Percentiles rank a stretch among this genome's conserved stretches.
phyloP scores from a whole-genome alignment of 2,888 invertebrate species.

The Chelonus formosanus region DNA sequence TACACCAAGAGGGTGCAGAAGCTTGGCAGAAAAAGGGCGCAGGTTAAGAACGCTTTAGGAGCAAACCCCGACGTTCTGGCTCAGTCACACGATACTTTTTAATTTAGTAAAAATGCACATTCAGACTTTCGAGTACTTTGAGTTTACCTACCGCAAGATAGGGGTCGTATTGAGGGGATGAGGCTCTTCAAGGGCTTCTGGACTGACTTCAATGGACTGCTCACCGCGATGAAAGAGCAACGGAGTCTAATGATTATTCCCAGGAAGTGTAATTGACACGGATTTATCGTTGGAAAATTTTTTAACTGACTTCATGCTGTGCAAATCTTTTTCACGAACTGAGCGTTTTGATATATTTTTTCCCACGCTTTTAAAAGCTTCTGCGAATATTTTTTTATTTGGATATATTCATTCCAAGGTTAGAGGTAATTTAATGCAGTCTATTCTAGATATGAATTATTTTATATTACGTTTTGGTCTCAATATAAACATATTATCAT shows the following conservation, averaged over 20 bases:
- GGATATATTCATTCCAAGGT: no score
- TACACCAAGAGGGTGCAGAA: conserved; percentile 39
- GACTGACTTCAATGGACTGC: conserved; percentile 52
- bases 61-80: conserved; percentile 51
- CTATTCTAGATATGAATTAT: no score
- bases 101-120: conserved; percentile 65
- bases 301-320: conserved; percentile 32
- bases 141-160: conserved; percentile 27
- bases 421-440: no score
- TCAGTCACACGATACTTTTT: conserved; percentile 64
- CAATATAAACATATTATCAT: no score
- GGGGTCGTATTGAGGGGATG: conserved; percentile 33
- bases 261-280: conserved; percentile 51
- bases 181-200: conserved; percentile 45
- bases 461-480: no score
- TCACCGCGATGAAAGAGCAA: conserved; percentile 41
- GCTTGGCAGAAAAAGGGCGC: conserved; percentile 39
- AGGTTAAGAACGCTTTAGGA: conserved; percentile 59
- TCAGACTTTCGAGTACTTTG: conserved; percentile 55
- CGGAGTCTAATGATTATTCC: conserved; percentile 42
- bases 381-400: no score
- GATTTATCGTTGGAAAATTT: conserved; percentile 46
- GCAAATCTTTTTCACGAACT: conserved; percentile 10
- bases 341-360: conserved; percentile 11
- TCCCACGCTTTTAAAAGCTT: neutral